A percentile compares a stretch with the other conserved stretches of the same genome.
Conservation (phyloP, 2,888 invertebrate species). For the Spisula subtruncata region DNA sequence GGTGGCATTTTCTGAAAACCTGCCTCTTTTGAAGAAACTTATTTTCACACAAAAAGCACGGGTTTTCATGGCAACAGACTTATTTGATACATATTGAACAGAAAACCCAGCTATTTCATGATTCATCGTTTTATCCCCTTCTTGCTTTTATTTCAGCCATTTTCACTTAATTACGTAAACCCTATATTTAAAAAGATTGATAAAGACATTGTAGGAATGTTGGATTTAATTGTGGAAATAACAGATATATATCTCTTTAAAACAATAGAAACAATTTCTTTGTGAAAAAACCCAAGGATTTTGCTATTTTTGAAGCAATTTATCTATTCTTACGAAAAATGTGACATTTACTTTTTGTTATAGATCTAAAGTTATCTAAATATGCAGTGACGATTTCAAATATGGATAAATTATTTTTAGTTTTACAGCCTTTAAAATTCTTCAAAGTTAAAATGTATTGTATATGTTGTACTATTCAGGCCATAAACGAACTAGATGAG, state of each 20-base stretch:
- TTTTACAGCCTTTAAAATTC: background rate
- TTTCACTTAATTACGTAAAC: background rate
- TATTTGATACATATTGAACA: background rate
- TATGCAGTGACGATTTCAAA: background rate
- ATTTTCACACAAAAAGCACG: background rate
- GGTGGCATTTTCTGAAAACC: background rate
- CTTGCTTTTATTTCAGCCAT: background rate
- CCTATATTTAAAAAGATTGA: too few relatives aligned
- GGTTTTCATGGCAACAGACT: background rate
- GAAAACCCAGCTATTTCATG: background rate
- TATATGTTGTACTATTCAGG: conserved; percentile 58
- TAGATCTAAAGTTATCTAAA: background rate
- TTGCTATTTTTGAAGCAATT: background rate
- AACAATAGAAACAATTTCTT: background rate
- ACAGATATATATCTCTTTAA: background rate
- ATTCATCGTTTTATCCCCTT: background rate
- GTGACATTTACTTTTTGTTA: background rate
- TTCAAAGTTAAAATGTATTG: conserved; percentile 22
- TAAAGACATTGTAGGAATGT: too few relatives aligned
- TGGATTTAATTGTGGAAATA: background rate
- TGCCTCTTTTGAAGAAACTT: background rate
- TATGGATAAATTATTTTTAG: background rate
- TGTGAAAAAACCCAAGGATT: background rate
- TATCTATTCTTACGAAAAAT: background rate
- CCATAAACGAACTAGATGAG: conserved; percentile 68